Evolutionary conservation across 2,113 vertebrate genomes (phyloP).

Genomic region (Galemys pyrenaicus): DNA sequence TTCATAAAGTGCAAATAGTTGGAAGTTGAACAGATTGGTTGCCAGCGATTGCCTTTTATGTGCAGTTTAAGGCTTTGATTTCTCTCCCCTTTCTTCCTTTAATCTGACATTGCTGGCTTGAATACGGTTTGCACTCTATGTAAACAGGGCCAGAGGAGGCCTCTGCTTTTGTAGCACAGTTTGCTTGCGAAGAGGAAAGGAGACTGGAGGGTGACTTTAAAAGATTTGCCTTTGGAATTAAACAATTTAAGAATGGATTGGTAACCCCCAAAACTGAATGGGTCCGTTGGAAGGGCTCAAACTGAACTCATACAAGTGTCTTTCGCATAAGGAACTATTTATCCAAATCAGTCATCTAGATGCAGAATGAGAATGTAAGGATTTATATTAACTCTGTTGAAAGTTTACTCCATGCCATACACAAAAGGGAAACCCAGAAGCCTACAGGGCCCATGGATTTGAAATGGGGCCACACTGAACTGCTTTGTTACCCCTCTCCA

Average conservation of each 20-base stretch:
- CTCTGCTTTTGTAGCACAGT: conserved; percentile 85
- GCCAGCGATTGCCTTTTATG: conserved; percentile 89
- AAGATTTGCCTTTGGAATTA: conserved; percentile 89
- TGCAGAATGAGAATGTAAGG: conserved; percentile 82
- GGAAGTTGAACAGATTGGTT: conserved; percentile 91
- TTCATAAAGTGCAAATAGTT: conserved; percentile 90
- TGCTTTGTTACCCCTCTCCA: conserved; percentile 3
- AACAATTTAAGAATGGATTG: conserved; percentile 86
- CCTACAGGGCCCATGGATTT: conserved; percentile 52
- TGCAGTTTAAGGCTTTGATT: conserved; percentile 91
- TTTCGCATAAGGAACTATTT: conserved; percentile 72
- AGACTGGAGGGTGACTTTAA: conserved; percentile 85
- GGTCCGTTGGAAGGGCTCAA: conserved; percentile 76
- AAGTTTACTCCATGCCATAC: conserved; percentile 75
- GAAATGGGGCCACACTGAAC: not conserved
- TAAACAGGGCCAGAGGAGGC: conserved; percentile 88
- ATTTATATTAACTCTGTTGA: conserved; percentile 85
- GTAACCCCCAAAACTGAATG: conserved; percentile 81
- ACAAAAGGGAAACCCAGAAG: conserved; percentile 72
- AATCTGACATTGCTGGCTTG: conserved; percentile 91
- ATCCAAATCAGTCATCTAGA: conserved; percentile 69
- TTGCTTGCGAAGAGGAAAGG: conserved; percentile 65
- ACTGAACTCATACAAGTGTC: conserved; percentile 58
- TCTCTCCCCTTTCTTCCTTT: conserved; percentile 89
- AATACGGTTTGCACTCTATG: conserved; percentile 90